phyloP scores from a whole-genome alignment of 2,888 invertebrate genomes.

The Cheilosia vulpina region DNA sequence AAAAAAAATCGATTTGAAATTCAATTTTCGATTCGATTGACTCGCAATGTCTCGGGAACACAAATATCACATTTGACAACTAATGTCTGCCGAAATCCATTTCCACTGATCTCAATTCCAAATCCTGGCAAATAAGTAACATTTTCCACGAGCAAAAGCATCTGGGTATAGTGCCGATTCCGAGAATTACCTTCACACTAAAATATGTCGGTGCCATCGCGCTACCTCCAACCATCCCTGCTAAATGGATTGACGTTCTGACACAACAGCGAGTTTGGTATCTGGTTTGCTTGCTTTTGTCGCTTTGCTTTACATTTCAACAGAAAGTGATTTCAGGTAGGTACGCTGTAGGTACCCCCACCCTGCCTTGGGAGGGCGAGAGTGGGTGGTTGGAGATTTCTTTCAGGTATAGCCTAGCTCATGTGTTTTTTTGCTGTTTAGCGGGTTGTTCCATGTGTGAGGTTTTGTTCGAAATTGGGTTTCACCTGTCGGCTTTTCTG shows the following conservation, averaged over 20 bases:
- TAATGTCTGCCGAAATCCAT: conserved; percentile 3
- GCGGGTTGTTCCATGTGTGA: conserved; percentile 12
- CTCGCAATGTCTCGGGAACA: not conserved
- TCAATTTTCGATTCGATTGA: conserved; percentile 5
- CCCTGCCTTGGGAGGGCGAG: not conserved
- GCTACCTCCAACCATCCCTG: not conserved
- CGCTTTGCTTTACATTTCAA: conserved; percentile 39
- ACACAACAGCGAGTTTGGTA: not conserved
- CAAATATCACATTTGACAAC: conserved; percentile 5
- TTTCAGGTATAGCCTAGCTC: not conserved
- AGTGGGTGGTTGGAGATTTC: not conserved
- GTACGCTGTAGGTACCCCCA: not conserved
- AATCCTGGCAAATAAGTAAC: conserved; percentile 37
- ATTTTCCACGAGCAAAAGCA: conserved; percentile 8
- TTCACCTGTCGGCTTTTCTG: conserved; percentile 55
- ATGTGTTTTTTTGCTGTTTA: conserved; percentile 10
- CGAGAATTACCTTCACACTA: conserved; percentile 1
- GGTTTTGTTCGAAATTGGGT: conserved; percentile 50
- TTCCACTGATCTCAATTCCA: not conserved
- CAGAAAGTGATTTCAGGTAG: conserved; percentile 31
- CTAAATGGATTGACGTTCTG: conserved; percentile 12
- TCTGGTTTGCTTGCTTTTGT: not conserved
- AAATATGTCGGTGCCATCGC: not conserved
- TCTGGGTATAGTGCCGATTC: not conserved
- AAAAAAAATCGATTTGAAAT: not conserved